Conservation (phyloP, 2,113 vertebrate genomes). For the Okapia johnstoni region DNA sequence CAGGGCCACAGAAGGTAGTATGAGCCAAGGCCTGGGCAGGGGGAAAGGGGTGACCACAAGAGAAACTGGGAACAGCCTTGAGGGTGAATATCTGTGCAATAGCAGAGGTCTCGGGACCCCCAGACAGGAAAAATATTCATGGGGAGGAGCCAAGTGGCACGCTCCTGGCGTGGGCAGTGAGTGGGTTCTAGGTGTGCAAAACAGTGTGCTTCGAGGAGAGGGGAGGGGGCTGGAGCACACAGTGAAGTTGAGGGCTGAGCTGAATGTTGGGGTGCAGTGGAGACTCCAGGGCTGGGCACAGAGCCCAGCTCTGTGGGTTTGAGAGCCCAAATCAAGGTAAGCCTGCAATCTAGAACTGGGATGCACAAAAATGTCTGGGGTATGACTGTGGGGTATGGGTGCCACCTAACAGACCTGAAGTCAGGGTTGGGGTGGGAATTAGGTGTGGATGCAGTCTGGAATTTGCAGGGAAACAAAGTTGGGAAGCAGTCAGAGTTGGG, state of each 20-base stretch:
- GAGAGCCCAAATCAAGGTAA: background rate
- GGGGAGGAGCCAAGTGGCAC: background rate
- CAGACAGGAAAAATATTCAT: background rate
- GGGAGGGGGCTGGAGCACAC: too few species aligned
- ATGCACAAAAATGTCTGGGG: rapidly evolving
- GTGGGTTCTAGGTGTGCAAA: background rate
- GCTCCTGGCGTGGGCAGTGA: background rate
- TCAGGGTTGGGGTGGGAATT: background rate
- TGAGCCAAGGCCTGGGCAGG: background rate
- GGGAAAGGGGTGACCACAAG: background rate
- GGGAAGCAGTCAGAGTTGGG: background rate
- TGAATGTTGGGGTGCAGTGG: background rate
- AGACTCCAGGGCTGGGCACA: background rate
- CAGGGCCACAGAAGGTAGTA: background rate
- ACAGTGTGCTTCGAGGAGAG: background rate
- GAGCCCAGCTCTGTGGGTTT: background rate
- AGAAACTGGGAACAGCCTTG: background rate
- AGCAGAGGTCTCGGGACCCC: background rate
- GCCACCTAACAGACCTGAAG: rapidly evolving
- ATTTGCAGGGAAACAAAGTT: background rate
- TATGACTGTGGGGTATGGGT: rapidly evolving
- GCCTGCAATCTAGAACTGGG: background rate
- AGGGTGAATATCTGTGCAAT: background rate
- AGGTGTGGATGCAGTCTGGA: background rate
- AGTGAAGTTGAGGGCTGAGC: background rate